Base-by-base conservation (phyloP, 1,140 invertebrate genomes). In the Lepidurus apus region DNA sequence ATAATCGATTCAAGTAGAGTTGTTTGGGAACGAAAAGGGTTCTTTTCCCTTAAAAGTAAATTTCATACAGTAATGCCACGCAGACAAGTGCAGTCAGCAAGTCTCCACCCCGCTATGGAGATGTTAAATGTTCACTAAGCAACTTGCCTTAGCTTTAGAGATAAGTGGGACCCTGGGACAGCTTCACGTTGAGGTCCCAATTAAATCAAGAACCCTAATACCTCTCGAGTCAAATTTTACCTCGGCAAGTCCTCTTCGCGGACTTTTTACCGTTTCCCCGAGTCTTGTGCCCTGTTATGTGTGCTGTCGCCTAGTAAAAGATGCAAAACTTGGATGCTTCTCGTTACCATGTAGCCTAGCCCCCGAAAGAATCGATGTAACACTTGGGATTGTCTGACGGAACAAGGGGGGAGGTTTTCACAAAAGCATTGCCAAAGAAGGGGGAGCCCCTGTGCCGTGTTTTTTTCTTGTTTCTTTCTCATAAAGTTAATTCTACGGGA, bases 21-120 rank as follows among this genome's bases (percentile, higher is more conserved):
- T 9, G 53, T 65, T 65, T 13, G 53, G 13, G 17, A 17, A 21
- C 17, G 21, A 17, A 13, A 65, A 7, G 53, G 21, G 53, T 65
- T 7, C 53, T 34, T 34, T 34, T 34, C 34, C 34, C 26, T 26
- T 26, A 1, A 26, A 34, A 65, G 8, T 65, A 65, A 13, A 65
- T n/a, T 21, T 5, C 53, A 21, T 65, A 7, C 8, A 65, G 53
- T 65, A 13, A 65, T 21, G 4, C 8, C 53, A 65, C 53, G 53
- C 53, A 65, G 53, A 65, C 53, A 65, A 65, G 53, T 65, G 53
- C 53, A 65, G 53, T 65, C n/a, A 65, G n/a, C 53, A 65, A 65
- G 53, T 65, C 53, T n/a, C 53, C 53, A 17, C 53, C 8, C 17
- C 7, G 53, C 53, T 21, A n/a, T 65, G 53, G 53, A 65, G 21